Conservation (phyloP, 1,140 invertebrate genomes). For the Hermatobates lingyangjiaoensis region DNA sequence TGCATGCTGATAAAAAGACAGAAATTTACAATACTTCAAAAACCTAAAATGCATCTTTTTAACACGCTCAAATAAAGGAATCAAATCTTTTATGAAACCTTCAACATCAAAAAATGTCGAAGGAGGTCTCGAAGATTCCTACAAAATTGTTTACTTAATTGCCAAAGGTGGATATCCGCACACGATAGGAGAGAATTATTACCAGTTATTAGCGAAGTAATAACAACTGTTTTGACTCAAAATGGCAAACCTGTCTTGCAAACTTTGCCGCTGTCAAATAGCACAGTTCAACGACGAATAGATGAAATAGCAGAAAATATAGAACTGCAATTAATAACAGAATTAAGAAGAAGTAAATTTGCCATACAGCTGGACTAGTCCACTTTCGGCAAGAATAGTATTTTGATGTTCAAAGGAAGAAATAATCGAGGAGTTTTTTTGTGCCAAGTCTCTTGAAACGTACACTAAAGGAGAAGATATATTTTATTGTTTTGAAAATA, state of each 20-base stretch:
- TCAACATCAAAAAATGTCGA: background rate
- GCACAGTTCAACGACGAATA: background rate
- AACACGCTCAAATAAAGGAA: background rate
- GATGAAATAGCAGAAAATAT: background rate
- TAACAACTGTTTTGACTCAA: background rate
- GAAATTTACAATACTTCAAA: background rate
- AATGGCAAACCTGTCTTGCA: background rate
- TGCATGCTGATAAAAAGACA: background rate
- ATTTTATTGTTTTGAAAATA: constrained; percentile 15
- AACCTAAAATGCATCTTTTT: background rate
- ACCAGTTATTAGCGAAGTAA: background rate
- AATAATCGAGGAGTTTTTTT: background rate
- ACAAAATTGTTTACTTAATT: background rate
- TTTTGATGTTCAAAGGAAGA: background rate
- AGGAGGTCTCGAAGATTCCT: background rate
- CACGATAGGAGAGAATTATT: background rate
- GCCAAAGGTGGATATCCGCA: background rate
- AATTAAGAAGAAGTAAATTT: background rate
- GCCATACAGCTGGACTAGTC: background rate
- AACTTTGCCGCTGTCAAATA: background rate
- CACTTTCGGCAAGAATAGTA: background rate
- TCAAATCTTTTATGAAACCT: background rate
- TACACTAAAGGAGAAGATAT: constrained; percentile 1
- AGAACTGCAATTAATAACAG: background rate
- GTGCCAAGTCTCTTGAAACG: background rate